Percentiles rank a stretch among this genome's conserved stretches.
Evolutionary conservation across 2,797 vertebrate genomes (phyloP).

Genomic region (Syncerus caffer): DNA sequence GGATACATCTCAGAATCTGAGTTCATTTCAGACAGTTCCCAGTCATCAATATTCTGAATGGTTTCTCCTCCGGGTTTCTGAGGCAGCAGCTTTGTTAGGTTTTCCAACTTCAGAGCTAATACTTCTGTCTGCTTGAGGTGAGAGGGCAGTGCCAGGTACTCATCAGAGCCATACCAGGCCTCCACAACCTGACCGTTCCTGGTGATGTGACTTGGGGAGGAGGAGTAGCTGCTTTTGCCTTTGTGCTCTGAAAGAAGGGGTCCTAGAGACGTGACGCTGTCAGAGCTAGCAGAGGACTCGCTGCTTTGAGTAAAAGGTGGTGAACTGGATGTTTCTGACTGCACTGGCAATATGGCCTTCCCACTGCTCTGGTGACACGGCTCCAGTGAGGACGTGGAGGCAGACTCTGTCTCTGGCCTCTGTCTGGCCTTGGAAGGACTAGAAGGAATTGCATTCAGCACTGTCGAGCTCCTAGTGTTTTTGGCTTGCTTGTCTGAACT

Average conservation of each 20-base stretch:
- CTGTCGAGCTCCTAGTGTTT: slow-evolving; percentile 20
- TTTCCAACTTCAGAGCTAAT: slow-evolving; percentile 92
- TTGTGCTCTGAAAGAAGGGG: slow-evolving; percentile 68
- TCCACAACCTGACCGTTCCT: slow-evolving; percentile 80
- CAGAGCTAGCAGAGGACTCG: slow-evolving; percentile 77
- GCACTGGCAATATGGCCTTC: slow-evolving; percentile 58
- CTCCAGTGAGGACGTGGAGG: slow-evolving; percentile 70
- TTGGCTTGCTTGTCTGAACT: slow-evolving; percentile 40
- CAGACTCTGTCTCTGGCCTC: slow-evolving; percentile 77
- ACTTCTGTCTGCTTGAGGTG: slow-evolving; percentile 95
- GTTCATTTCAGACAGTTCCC: slow-evolving; percentile 95
- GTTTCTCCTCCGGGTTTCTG: slow-evolving; percentile 86
- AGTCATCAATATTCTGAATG: slow-evolving; percentile 95
- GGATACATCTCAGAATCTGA: slow-evolving; percentile 90
- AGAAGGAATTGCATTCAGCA: slow-evolving; percentile 65
- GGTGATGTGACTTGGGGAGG: slow-evolving; percentile 58
- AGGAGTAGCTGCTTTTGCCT: slow-evolving; percentile 70
- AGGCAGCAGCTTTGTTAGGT: slow-evolving; percentile 89
- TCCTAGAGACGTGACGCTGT: slow-evolving; percentile 57
- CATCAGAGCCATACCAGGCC: slow-evolving; percentile 95
- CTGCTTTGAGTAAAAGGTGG: slow-evolving; percentile 63
- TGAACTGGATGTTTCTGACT: slow-evolving; percentile 71
- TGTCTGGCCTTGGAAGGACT: slow-evolving; percentile 52
- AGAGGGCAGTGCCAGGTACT: slow-evolving; percentile 95
- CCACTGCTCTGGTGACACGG: slow-evolving; percentile 49